Base-by-base conservation (phyloP, 2,797 vertebrate genomes). In the Cephalopachus bancanus region DNA sequence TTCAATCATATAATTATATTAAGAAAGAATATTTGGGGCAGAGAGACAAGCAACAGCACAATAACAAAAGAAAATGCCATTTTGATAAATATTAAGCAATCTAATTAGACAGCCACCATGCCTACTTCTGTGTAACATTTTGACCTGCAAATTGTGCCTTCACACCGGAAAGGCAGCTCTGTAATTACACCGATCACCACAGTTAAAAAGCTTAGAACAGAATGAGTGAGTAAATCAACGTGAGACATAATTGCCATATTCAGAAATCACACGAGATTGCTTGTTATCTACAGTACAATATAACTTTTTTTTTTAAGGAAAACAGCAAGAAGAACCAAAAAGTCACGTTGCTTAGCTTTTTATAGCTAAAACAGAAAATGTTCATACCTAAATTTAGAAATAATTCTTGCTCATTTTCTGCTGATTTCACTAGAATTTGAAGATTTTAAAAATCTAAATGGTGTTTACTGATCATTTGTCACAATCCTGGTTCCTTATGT, bases 71-170 rank as follows among this genome's bases (percentile, higher is more conserved):
- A 57, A 65, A 97, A 96, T 89, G 90, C 81, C 92, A 93, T 90
- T 97, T 71, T 96, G 92, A 96, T 96, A 96, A 97, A 95, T 96
- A 97, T 93, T 97, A 95, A 95, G 95, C 95, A 90, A 94, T 93
- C 94, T 97, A 97, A 96, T 97, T 93, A 97, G 95, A 95, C 79
- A 94, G 94, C n/a, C 53, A 88, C 89, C 93, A 85, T 94, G 94
- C 84, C 84, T 97, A 93, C 76, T 96, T 96, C 74, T 88, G 90
- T 53, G 22, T 94, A 89, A 95, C 69, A 92, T 80, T 96, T 37
- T 97, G 97, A 98, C 96, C 97, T 86, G 92, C 55, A 97, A 96
- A 98, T 92, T 97, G 90, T 94, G 65, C 90, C 89, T 97, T 96
- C 93, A 85, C 84, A 97, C 20, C 20, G 37, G 67, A 78, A 86